Conservation (phyloP, 1,140 invertebrate species). For the Nylanderia fulva region DNA sequence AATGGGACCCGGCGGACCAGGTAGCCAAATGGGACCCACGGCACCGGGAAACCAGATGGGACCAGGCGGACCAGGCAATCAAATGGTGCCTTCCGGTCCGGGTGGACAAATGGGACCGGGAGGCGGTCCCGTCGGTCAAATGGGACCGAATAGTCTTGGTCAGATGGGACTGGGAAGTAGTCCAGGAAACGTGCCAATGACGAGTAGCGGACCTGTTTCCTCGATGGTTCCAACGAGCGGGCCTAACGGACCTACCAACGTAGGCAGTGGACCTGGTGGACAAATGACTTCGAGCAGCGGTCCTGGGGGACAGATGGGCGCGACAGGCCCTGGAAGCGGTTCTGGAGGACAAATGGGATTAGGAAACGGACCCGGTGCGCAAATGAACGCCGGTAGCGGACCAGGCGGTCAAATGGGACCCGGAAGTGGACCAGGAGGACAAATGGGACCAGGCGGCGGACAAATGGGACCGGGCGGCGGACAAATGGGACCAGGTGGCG, state of each 20-base stretch:
- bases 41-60: constrained; percentile 68
- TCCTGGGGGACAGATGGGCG: constrained; percentile 62
- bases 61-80: constrained; percentile 55
- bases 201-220: constrained; percentile 53
- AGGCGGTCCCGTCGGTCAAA: constrained; percentile 58
- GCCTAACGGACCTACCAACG: constrained; percentile 61
- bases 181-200: constrained; percentile 62
- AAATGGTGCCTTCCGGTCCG: constrained; percentile 55
- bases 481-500: constrained; percentile 58
- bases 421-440: constrained; percentile 55
- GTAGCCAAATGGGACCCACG: constrained; percentile 69
- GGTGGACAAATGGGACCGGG: constrained; percentile 67
- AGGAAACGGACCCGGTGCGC: constrained; percentile 61
- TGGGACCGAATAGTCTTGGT: constrained; percentile 63
- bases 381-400: constrained; percentile 67
- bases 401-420: too few species aligned
- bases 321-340: constrained; percentile 53
- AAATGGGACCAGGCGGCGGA: constrained; percentile 65
- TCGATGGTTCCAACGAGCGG: constrained; percentile 61
- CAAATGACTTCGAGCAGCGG: constrained; percentile 63
- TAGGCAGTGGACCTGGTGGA: constrained; percentile 61
- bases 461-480: constrained; percentile 61
- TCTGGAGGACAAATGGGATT: constrained; percentile 67
- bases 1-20: constrained; percentile 64
- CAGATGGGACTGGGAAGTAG: constrained; percentile 69